Base-by-base conservation (phyloP, 2,797 vertebrate genomes). In the Sebastiscus tertius region DNA sequence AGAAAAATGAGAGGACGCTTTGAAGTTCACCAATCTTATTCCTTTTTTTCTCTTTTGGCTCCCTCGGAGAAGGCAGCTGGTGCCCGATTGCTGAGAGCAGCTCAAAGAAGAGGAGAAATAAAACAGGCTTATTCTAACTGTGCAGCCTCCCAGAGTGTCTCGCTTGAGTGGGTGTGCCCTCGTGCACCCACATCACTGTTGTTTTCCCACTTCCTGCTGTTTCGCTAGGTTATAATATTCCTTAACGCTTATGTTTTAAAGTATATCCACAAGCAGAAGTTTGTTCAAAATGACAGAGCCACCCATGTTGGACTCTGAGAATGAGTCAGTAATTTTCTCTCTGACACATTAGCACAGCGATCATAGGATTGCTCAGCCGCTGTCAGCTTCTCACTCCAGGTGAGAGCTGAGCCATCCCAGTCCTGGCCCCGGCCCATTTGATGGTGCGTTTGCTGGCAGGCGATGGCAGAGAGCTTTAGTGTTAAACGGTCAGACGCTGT, bases 1-100 rank as follows among this genome's bases (percentile, higher is more conserved):
- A 91, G 87, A 86, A 87, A 93, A 90, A 92, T 87, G 86, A 90
- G 87, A 82, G 79, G 88, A 91, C 55, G 91, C 92, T 94, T 94
- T 94, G 91, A 94, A 93, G 92, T 93, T 92, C 87, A 87, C 84
- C 81, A 87, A 59, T 92, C 86, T 81, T 82, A 62, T 84, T 89
- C 87, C 66, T 60, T 65, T 26, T 52, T 29, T 76, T 79, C 66
- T 63, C 73, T 75, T 52, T 80, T 72, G 76, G 71, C 89, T 86
- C 70, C 76, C 65, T 81, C 71, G 76, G 77, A 86, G 82, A 84
- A 87, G 82, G 80, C 90, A 88, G 89, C 86, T 82, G 89, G 85
- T 84, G 76, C 79, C 85, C 29, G 12, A 80, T 83, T 87, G 74
- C 67, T 81, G 75, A 72, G 75, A 87, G 63, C 67, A 64, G 39